A percentile compares a stretch with the other conserved stretches of the same genome.
Evolutionary conservation across 2,888 invertebrate genomes (phyloP).

Genomic region (Galerucella pusilla): DNA sequence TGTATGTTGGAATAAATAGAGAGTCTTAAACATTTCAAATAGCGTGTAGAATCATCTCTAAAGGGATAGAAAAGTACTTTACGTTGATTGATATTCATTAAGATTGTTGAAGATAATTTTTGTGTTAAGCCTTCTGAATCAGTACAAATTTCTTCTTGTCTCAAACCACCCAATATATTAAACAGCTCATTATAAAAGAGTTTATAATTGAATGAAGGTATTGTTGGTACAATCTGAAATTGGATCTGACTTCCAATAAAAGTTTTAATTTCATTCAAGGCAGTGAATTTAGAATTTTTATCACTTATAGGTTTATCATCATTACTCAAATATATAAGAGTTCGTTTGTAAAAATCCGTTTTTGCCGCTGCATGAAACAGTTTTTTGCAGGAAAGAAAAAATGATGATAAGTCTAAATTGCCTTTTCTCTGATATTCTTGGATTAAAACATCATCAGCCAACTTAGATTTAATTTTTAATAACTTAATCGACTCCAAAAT

Average conservation of each 20-base stretch:
- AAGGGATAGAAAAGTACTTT: slow-evolving; percentile 53
- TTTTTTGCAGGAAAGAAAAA: slow-evolving; percentile 55
- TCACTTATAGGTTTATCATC: slow-evolving; percentile 56
- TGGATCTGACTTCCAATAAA: slow-evolving; percentile 50
- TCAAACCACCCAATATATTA: slow-evolving; percentile 42
- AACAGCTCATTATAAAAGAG: slow-evolving; percentile 58
- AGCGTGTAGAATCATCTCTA: slow-evolving; percentile 45
- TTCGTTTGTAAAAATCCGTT: slow-evolving; percentile 49
- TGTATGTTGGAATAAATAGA: slow-evolving; percentile 24
- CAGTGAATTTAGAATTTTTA: slow-evolving; percentile 52
- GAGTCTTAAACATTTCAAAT: slow-evolving; percentile 42
- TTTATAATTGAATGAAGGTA: slow-evolving; percentile 50
- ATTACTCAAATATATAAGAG: slow-evolving; percentile 55
- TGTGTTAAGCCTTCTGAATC: slow-evolving; percentile 53
- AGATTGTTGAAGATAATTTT: slow-evolving; percentile 48
- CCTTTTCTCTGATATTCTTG: slow-evolving; percentile 48
- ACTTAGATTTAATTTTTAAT: slow-evolving; percentile 45
- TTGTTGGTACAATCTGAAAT: slow-evolving; percentile 53
- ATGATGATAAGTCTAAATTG: slow-evolving; percentile 51
- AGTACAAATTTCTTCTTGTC: slow-evolving; percentile 48
- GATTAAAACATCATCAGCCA: slow-evolving; percentile 48
- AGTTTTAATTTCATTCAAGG: slow-evolving; percentile 57
- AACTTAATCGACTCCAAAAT: slow-evolving; percentile 51
- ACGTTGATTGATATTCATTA: slow-evolving; percentile 43
- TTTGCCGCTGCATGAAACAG: slow-evolving; percentile 52